Evolutionary conservation across 2,888 invertebrate species (phyloP).

Genomic region (Drosophila melanosoma): DNA sequence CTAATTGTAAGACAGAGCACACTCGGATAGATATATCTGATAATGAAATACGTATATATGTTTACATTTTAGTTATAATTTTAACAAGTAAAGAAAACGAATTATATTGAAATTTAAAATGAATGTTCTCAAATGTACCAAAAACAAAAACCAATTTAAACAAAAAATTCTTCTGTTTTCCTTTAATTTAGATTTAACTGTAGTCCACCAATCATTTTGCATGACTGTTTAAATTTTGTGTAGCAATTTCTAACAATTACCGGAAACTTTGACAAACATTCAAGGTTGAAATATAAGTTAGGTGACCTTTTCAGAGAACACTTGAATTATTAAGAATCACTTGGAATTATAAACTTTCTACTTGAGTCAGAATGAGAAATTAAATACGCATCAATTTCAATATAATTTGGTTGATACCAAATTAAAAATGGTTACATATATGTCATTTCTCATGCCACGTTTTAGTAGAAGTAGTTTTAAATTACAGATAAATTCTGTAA

Average conservation of each 20-base stretch:
- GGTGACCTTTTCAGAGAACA: background rate
- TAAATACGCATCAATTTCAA: background rate
- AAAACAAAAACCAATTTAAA: conserved; percentile 47
- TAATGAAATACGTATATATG: conserved; percentile 54
- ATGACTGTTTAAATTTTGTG: background rate
- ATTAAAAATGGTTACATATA: background rate
- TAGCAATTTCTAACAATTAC: background rate
- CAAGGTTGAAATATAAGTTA: background rate
- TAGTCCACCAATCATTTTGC: background rate
- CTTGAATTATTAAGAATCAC: background rate
- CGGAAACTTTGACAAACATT: background rate
- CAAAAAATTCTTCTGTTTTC: conserved; percentile 3
- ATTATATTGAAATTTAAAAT: conserved; percentile 69
- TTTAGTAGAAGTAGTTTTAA: background rate
- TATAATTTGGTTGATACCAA: background rate
- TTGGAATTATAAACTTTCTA: conserved; percentile 3
- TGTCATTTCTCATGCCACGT: background rate
- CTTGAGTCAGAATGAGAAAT: background rate
- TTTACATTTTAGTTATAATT: conserved; percentile 55
- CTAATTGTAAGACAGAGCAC: conserved; percentile 68
- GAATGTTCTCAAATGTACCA: conserved; percentile 77
- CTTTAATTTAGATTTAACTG: conserved; percentile 3
- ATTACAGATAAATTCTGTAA: background rate
- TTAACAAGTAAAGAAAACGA: conserved; percentile 44
- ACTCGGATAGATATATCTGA: conserved; percentile 51